These are phyloP conservation scores for Rugalucina vietnamica DNA, from an alignment of 2,888 invertebrate species.

Conservation along the genomic window DNA sequence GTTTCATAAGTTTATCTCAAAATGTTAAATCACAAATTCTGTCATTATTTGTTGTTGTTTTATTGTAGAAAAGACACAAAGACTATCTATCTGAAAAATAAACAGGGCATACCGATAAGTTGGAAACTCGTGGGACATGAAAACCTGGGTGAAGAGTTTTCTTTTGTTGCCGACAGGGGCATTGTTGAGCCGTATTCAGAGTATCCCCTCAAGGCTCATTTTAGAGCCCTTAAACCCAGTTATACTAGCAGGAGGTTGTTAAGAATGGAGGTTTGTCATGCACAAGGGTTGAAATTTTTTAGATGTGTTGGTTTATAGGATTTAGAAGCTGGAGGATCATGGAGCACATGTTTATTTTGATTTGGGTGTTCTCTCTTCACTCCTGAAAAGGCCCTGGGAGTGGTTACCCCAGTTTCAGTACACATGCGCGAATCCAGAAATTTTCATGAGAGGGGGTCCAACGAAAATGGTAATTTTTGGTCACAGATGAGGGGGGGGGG, in stretches of 20 bases:
- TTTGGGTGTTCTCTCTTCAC: too few relatives aligned
- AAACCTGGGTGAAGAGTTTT: conserved; percentile 83
- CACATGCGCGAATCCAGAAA: too few relatives aligned
- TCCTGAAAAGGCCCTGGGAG: too few relatives aligned
- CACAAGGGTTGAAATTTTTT: not conserved
- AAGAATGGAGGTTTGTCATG: conserved; percentile 77
- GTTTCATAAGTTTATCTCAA: too few relatives aligned
- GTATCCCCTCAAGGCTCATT: conserved; percentile 81
- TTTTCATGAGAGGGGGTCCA: too few relatives aligned
- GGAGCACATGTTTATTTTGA: too few relatives aligned
- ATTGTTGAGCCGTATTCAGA: conserved; percentile 81
- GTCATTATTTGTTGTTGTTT: not conserved
- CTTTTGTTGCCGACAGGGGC: conserved; percentile 80
- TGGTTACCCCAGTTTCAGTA: too few relatives aligned
- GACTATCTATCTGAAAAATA: conserved; percentile 81
- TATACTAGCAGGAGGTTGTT: conserved; percentile 80
- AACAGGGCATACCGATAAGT: conserved; percentile 81
- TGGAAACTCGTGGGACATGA: conserved; percentile 83
- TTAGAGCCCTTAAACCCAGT: conserved; percentile 82
- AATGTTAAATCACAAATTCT: too few relatives aligned
- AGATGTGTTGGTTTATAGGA: not conserved
- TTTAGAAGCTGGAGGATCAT: too few relatives aligned
- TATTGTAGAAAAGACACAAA: conserved; percentile 82
- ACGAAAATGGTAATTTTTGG: too few relatives aligned
- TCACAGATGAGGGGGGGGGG: too few relatives aligned